Conservation (phyloP, 2,888 invertebrate species). For the Anthophora plumipes region DNA sequence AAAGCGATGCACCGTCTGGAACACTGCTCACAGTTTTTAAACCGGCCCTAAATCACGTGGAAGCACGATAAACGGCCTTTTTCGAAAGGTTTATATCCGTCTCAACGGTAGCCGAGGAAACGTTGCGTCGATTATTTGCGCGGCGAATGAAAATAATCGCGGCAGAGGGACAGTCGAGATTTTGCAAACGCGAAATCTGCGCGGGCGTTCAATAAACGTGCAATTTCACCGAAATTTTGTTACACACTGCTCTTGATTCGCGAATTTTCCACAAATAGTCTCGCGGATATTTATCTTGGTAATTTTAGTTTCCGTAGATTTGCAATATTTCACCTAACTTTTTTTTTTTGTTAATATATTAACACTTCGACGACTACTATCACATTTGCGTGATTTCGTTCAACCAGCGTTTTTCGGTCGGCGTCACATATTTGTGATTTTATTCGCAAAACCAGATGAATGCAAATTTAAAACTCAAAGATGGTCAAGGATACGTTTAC, state of each 20-base stretch:
- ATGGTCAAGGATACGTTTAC: no score
- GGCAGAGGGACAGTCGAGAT: slow-evolving; percentile 14
- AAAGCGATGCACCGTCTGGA: background rate
- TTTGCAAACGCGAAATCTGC: background rate
- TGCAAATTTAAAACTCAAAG: no score
- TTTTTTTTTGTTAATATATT: no score
- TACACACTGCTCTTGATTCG: background rate
- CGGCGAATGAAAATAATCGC: slow-evolving; percentile 42
- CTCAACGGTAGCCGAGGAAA: slow-evolving; percentile 14
- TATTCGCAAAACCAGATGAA: no score
- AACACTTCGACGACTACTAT: no score
- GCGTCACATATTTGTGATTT: no score
- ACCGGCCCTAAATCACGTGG: slow-evolving; percentile 29
- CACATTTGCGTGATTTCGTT: no score
- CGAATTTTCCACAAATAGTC: background rate
- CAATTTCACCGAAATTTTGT: background rate
- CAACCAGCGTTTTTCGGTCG: no score
- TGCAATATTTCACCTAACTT: no score
- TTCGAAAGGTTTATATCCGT: slow-evolving; percentile 29
- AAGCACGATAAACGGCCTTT: slow-evolving; percentile 27
- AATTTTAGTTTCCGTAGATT: background rate
- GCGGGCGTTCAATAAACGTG: slow-evolving; percentile 14
- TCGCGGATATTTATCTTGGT: background rate
- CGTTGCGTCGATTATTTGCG: slow-evolving; percentile 43
- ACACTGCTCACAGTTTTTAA: slow-evolving; percentile 20